Evolutionary conservation across 2,888 invertebrate species (phyloP), one percentile per base, ranked within the genome.

Genomic region (Aleiodes alternator): DNA sequence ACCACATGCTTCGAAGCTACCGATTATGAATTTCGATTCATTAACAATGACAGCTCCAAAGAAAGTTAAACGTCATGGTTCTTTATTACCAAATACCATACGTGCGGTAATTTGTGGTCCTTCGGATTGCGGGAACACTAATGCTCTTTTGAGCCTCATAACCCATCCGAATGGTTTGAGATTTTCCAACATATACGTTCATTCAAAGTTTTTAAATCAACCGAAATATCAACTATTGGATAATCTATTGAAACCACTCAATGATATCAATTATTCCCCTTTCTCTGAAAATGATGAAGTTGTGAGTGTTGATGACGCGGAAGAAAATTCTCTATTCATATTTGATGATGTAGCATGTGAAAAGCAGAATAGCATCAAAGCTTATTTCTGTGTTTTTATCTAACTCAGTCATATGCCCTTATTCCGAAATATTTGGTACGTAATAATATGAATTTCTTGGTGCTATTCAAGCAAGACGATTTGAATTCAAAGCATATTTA

Each of bases 171-270:
- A 79, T 51, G 78, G 80, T 1, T n/a, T 80, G 7, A 53, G 79
- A 64, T 81, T 79, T 38, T 59, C 79, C 74, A 80, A 81, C 48
- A 66, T 80, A 6, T 81, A 82, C 31, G 34, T 73, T 4, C 66
- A 73, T 55, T 51, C 64, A 6, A 85, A 82, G 87, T 88, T 84
- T 82, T 64, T 85, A 56, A 78, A 81, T 78, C 87, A 86, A 76
- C 80, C 81, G 51, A 85, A 84, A 77, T 86, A 85, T 79, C 14
- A 77, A 48, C 80, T 80, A 69, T 72, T 85, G 38, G 76, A 80
- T 61, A 71, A 83, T 8, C 59, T 85, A 8, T 56, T 86, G 16
- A 59, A 78, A 6, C 43, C 64, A 11, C 55, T 84, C n/a, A 76
- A 78, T 29, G 81, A 79, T 23, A 73, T 86, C 1, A 77, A 80